Base-by-base conservation (phyloP, 2,797 vertebrate genomes). In the Buceros bicornis region DNA sequence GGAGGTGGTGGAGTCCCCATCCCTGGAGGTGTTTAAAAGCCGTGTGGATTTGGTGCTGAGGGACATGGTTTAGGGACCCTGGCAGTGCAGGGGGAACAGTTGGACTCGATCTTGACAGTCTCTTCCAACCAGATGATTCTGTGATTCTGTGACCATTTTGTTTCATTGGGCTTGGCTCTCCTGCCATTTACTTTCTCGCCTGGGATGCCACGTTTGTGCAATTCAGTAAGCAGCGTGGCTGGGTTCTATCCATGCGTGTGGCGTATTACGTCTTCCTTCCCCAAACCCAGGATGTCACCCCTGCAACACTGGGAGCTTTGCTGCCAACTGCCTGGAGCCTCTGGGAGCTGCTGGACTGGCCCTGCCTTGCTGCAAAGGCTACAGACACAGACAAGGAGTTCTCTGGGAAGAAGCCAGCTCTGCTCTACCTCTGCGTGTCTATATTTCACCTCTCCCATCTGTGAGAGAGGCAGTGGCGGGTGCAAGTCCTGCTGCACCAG, bases 191-290 rank as follows among this genome's bases (percentile, higher is more conserved):
- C 6, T 31, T 17, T 16, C 40, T 82, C 2, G 1, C 29, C 13
- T 3, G 3, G 50, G 45, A 72, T 64, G 15, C n/a, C 21, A 14
- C 6, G 0, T 33, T 25, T 0, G 0, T 45, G 33, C 7, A 31
- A 42, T 33, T 37, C 47, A 53, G 58, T 10, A 31, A 64, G 62
- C 62, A 69, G 40, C 9, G 5, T 4, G 22, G 11, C 80, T 72
- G 50, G 42, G 58, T 28, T 85, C 62, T 56, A 17, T 12, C 42
- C 15, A 13, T 1, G 5, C 47, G 29, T 3, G 8, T 2, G 1
- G 7, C 2, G 3, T 11, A 19, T 25, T 13, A 8, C 1, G 1
- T 24, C 12, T 79, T 25, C 71, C 28, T 73, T 57, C 40, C 18
- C 37, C 28, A 8, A n/a, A 42, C 29, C 37, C 18, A 45, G 2